These are phyloP conservation scores for Apus apus DNA, from an alignment of 2,113 vertebrate genomes.

Conservation along the genomic window DNA sequence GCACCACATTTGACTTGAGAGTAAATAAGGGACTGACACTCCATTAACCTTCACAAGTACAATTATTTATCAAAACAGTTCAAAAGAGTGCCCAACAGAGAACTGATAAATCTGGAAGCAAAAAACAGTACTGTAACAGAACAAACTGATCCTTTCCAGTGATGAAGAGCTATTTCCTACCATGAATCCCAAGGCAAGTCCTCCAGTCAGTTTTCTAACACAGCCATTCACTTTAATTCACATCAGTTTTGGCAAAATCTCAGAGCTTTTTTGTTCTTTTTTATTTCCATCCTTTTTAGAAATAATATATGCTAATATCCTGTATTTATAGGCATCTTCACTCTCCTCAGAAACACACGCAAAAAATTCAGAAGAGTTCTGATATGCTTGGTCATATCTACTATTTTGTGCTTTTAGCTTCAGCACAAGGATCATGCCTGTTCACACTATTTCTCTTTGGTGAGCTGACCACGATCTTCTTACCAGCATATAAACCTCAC, in stretches of 20 bases:
- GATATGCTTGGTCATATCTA: neutral
- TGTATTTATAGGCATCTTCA: neutral
- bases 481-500: neutral
- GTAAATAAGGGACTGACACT: constrained; percentile 66
- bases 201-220: neutral
- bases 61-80: constrained; percentile 74
- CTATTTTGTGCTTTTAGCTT: neutral
- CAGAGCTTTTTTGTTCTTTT: neutral
- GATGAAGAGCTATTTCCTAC: constrained; percentile 17
- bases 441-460: neutral
- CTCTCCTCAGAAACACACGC: neutral
- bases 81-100: constrained; percentile 30
- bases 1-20: constrained; percentile 48
- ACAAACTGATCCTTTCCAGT: constrained; percentile 7
- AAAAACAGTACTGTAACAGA: neutral
- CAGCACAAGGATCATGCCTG: neutral
- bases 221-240: neutral
- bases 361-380: neutral
- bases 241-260: neutral
- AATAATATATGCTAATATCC: neutral
- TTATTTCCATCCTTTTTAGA: neutral
- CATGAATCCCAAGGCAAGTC: neutral
- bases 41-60: constrained; percentile 73
- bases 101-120: constrained; percentile 24
- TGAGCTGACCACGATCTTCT: neutral